Evolutionary conservation across 2,888 invertebrate species (phyloP).

Genomic region (Sphaeridia pumilis): DNA sequence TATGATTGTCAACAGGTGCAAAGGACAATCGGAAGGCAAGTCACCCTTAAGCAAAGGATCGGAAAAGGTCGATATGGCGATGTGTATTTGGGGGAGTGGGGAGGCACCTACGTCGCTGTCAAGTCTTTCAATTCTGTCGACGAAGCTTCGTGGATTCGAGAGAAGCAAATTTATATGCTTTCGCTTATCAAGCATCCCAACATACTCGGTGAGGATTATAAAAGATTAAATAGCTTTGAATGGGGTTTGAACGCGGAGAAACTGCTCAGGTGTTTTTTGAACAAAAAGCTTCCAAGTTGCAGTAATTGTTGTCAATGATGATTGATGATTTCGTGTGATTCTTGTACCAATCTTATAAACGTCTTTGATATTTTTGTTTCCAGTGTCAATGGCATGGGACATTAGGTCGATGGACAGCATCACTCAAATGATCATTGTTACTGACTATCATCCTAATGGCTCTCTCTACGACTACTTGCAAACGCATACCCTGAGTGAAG

Average conservation of each 20-base stretch:
- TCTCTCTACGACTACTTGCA: conserved; percentile 82
- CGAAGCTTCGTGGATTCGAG: conserved; percentile 87
- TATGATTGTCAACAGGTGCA: conserved; percentile 48
- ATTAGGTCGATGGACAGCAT: conserved; percentile 85
- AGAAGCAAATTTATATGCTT: conserved; percentile 88
- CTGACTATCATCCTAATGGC: conserved; percentile 82
- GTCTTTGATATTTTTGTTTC: no score
- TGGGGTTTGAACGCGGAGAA: no score
- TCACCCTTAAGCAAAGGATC: conserved; percentile 68
- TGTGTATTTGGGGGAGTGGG: conserved; percentile 55
- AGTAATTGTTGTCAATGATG: no score
- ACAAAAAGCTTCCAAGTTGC: no score
- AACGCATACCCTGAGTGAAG: conserved; percentile 48
- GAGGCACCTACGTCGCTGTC: conserved; percentile 79
- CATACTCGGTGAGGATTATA: conserved; percentile 55
- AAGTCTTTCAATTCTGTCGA: conserved; percentile 85
- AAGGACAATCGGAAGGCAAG: conserved; percentile 84
- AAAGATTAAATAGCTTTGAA: no score
- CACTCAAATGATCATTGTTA: conserved; percentile 88
- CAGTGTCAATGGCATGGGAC: conserved; percentile 82
- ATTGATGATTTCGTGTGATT: no score
- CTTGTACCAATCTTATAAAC: no score
- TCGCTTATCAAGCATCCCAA: conserved; percentile 88
- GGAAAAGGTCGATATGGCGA: conserved; percentile 85
- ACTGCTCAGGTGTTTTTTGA: no score